Evolutionary conservation across 2,113 vertebrate species (phyloP).

Genomic region (Arizona elegans): DNA sequence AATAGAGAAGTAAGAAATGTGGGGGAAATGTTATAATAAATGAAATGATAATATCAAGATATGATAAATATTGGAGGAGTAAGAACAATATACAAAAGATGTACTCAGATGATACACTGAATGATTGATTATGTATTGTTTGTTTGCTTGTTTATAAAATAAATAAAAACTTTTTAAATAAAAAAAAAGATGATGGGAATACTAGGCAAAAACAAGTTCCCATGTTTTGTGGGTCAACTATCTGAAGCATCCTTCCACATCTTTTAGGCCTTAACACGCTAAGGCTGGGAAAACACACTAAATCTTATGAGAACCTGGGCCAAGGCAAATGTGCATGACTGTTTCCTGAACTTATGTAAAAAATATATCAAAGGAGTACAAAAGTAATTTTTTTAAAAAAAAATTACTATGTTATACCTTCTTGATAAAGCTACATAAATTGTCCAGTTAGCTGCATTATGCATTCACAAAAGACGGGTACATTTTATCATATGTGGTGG

Average conservation of each 20-base stretch:
- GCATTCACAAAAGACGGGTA: neutral
- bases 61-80: too few species aligned
- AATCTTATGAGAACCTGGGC: neutral
- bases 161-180: too few species aligned
- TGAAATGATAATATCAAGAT: too few species aligned
- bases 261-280: neutral
- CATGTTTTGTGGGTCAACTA: neutral
- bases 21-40: too few species aligned
- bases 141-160: too few species aligned
- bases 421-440: neutral
- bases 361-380: neutral
- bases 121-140: too few species aligned
- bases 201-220: neutral
- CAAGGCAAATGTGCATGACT: neutral
- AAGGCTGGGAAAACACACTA: neutral
- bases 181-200: neutral
- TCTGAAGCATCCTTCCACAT: neutral
- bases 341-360: neutral
- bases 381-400: neutral
- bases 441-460: neutral
- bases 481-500: too few species aligned
- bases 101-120: too few species aligned
- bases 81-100: too few species aligned
- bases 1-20: too few species aligned
- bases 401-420: neutral